Evolutionary conservation across 2,888 invertebrate species (phyloP), one percentile per base, ranked within the genome.

Genomic region (Dryobotodes eremita): DNA sequence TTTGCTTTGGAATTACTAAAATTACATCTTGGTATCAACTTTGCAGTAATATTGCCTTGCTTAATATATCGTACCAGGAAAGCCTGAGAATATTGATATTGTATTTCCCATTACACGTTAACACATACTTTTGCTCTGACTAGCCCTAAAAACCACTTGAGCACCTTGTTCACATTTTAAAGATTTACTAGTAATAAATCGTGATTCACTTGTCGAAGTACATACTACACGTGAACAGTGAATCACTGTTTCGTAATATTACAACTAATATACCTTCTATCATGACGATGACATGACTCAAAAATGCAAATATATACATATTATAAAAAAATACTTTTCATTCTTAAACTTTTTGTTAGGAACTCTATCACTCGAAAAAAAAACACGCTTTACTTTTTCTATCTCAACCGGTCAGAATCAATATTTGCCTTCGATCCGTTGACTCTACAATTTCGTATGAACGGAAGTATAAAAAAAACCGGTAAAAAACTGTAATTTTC

Each of bases 351-450:
- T 57, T 75, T 36, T 70, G 69, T 82, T 82, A 75, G 70, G 91
- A 91, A 89, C 87, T 74, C 69, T 1, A 7, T 1, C 0, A n/a
- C 10, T 15, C 11, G 23, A n/a, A 77, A 72, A 75, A 71, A 59
- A 46, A 48, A 50, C 71, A 42, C 70, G 26, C 84, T 72, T 80
- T 4, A 62, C 81, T 3, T 20, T 74, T 87, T 84, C 85, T 89
- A 83, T 79, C 80, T 74, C 75, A 80, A 85, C 82, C 86, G 85
- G 86, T 86, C 83, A 88, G 68, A 90, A 92, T 90, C 90, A 94
- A 94, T 95, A 92, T 95, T 94, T 92, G 89, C 89, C 74, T 89
- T 92, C 91, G 92, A 94, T 94, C 82, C 91, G 91, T 94, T 94
- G 92, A 91, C 89, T 93, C 87, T 90, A 89, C 86, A 83, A 90